A percentile compares a stretch with the other conserved stretches of the same genome.
These are phyloP conservation scores for Leptinotarsa lineolata DNA, from an alignment of 1,140 invertebrate genomes.

Conservation along the genomic window DNA sequence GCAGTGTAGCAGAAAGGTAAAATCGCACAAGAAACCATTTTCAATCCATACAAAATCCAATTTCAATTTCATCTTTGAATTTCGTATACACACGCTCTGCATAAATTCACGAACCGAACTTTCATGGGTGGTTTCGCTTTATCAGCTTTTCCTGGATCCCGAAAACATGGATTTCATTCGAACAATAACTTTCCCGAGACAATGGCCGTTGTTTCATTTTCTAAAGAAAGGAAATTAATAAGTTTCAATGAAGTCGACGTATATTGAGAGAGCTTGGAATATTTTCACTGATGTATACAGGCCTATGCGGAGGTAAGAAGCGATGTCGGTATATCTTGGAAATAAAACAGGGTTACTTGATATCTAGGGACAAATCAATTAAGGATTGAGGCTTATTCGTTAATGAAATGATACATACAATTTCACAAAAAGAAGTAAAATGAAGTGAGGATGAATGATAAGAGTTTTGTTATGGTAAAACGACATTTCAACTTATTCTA, in stretches of 20 bases:
- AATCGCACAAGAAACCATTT: too few relatives aligned
- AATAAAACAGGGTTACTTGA: too few relatives aligned
- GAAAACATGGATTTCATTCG: conserved; percentile 28
- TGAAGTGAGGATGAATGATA: too few relatives aligned
- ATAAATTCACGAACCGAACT: conserved; percentile 29
- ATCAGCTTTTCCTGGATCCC: conserved; percentile 23
- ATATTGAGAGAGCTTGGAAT: background rate
- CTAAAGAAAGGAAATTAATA: conserved; percentile 39
- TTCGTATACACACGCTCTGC: conserved; percentile 42
- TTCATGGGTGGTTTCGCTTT: conserved; percentile 32
- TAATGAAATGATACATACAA: too few relatives aligned
- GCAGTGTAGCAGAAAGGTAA: too few relatives aligned
- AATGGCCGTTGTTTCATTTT: conserved; percentile 34
- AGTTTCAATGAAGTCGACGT: conserved; percentile 16
- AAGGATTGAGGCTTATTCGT: too few relatives aligned
- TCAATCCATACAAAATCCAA: background rate
- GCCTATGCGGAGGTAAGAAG: too few relatives aligned
- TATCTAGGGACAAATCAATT: too few relatives aligned
- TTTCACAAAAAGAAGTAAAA: too few relatives aligned
- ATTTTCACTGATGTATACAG: background rate
- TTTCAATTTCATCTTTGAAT: conserved; percentile 10
- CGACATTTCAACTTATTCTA: too few relatives aligned
- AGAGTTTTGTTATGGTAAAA: too few relatives aligned
- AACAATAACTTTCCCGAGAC: conserved; percentile 36
- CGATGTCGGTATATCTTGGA: too few relatives aligned